Evolutionary conservation across 2,888 invertebrate genomes (phyloP).

Genomic region (Sinopyrophorus schimmeli): DNA sequence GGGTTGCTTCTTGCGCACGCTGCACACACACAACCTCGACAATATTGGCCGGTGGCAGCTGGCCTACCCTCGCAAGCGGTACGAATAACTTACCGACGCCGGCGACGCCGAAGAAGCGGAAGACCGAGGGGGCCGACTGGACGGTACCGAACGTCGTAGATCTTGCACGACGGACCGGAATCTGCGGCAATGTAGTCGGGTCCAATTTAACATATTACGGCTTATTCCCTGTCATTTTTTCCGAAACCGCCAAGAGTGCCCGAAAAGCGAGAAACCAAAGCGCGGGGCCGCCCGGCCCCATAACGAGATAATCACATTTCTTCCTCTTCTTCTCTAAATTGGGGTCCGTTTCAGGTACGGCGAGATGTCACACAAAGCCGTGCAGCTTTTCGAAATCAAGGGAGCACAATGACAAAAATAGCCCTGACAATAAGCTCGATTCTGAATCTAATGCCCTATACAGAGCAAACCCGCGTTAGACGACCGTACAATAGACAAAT

Average conservation of each 20-base stretch:
- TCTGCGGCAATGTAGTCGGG: constrained; percentile 39
- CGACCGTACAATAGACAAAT: constrained; percentile 35
- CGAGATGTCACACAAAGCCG: constrained; percentile 12
- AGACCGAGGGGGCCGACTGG: constrained; percentile 31
- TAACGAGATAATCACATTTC: no score
- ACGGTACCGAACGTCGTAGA: constrained; percentile 39
- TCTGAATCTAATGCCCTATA: constrained; percentile 43
- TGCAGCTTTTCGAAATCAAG: constrained; percentile 14
- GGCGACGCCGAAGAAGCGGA: constrained; percentile 12
- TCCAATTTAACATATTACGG: constrained; percentile 41
- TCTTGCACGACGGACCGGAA: constrained; percentile 33
- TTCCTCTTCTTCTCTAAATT: constrained; percentile 23
- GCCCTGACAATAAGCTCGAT: constrained; percentile 32
- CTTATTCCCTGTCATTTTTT: constrained; percentile 39
- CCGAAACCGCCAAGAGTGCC: constrained; percentile 37
- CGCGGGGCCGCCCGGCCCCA: no score
- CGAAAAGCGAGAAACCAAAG: no score
- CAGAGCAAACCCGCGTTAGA: constrained; percentile 37
- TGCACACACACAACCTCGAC: constrained; percentile 37
- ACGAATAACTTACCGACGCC: constrained; percentile 24
- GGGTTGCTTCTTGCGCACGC: constrained; percentile 44
- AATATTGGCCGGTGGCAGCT: constrained; percentile 48
- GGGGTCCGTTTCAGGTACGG: constrained; percentile 29
- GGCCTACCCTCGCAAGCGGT: constrained; percentile 39
- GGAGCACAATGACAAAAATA: constrained; percentile 31